Base-by-base conservation (phyloP, 92 coral and sea anemone species). In the Phenganax marumi region DNA sequence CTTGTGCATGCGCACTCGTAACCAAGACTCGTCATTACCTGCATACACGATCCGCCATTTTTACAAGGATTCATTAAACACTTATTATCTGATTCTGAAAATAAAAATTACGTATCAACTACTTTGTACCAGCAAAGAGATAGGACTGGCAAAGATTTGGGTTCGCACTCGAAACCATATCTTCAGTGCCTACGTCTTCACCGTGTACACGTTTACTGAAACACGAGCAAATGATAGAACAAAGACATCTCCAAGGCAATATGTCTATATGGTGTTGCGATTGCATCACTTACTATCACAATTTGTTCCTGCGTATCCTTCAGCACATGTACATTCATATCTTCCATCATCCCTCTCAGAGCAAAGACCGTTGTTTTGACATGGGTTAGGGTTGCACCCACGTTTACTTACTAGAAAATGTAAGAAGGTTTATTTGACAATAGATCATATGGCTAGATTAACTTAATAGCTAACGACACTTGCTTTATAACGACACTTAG, bases 31-130 rank as follows among this genome's bases (percentile, higher is more conserved):
- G 91, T 89, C 78, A 88, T 49, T 3, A 96, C 91, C 50, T 92
- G 91, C 47, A 91, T 57, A 77, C 99, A 96, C n/a, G 92, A 80
- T 1, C 99, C 99, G 1, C 96, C 99, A 73, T 96, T 96, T 60
- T 74, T 86, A 66, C 99, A 96, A 16, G 99, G 99, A 55, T 91
- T 92, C 70, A 61, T 84, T 8, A 84, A 76, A 70, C 99, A 96
- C 63, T 89, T 92, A 79, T 87, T 90, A 61, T 89, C 92, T 43
- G 89, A 73, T 6, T 75, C 97, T 93, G 75, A 12, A 5, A 10
- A 46, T n/a, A 56, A 69, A 22, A 24, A 55, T 25, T 16, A 10
- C 8, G 65, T 8, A 17, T 24, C 1, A 0, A 50, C 17, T 24
- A 25, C 61, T 33, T 33, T 33, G 43, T 33, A 33, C 5, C 3